Conservation (phyloP, 2,797 vertebrate genomes). For the Rhinella marina region DNA sequence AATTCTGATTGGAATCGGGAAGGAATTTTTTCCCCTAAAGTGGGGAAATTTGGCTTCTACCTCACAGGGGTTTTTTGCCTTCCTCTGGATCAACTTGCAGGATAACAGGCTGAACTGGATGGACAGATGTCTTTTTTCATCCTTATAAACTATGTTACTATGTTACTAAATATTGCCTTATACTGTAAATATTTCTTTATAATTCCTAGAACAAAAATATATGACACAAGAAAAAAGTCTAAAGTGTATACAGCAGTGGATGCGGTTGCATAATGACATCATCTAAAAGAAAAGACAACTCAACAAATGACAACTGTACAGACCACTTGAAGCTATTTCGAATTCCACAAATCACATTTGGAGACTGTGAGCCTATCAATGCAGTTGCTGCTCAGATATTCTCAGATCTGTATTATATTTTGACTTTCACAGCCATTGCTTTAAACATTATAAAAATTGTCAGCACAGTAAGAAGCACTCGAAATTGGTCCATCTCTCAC, state of each 20-base stretch:
- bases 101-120: too few species aligned
- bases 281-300: conserved; percentile 11
- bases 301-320: conserved; percentile 40
- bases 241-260: background rate
- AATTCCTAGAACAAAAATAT: background rate
- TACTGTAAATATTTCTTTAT: background rate
- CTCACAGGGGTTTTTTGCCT: too few species aligned
- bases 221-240: background rate
- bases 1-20: too few species aligned
- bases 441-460: conserved; percentile 43
- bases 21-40: too few species aligned
- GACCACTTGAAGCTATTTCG: conserved; percentile 8
- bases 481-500: conserved; percentile 45
- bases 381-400: conserved; percentile 13
- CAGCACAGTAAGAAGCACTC: background rate
- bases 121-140: too few species aligned
- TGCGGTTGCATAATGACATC: conserved; percentile 6
- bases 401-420: conserved; percentile 44
- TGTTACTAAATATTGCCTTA: background rate
- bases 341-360: conserved; percentile 37
- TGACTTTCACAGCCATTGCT: conserved; percentile 42
- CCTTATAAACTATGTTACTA: too few species aligned
- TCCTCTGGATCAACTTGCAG: too few species aligned
- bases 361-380: conserved; percentile 29
- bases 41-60: too few species aligned